Conservation (phyloP, 2,113 vertebrate genomes). For the Indicator maculatus region DNA sequence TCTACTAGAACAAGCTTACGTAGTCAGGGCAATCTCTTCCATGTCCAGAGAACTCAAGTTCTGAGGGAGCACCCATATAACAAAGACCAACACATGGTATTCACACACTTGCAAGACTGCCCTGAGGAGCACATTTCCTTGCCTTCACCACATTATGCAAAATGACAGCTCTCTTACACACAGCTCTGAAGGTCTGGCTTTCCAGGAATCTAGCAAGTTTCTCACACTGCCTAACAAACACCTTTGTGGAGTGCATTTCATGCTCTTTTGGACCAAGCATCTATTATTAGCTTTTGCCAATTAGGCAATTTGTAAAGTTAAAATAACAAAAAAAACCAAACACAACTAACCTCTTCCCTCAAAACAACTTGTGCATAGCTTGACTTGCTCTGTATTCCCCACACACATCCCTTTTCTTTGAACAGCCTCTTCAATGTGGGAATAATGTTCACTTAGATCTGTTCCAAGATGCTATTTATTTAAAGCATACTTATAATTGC, state of each 20-base stretch:
- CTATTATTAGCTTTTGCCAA: not conserved
- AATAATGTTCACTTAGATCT: slow-evolving; percentile 40
- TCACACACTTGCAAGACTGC: not conserved
- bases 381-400: not conserved
- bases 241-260: not conserved
- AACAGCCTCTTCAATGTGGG: slow-evolving; percentile 30
- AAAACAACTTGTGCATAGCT: slow-evolving; percentile 1
- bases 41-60: not conserved
- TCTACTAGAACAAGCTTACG: not conserved
- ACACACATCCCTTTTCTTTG: not conserved
- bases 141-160: not conserved
- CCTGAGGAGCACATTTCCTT: not conserved
- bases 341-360: not conserved
- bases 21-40: not conserved
- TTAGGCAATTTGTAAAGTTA: not conserved
- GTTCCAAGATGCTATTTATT: slow-evolving; percentile 30
- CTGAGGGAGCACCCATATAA: not conserved
- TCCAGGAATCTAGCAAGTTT: slow-evolving; percentile 39
- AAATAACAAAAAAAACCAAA: slow-evolving; percentile 14
- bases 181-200: not conserved
- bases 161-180: not conserved
- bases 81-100: not conserved
- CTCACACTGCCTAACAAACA: not conserved
- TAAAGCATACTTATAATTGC: slow-evolving; percentile 36
- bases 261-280: not conserved